Percentiles rank a stretch among this genome's conserved stretches.
These are phyloP conservation scores for Sphenodon punctatus DNA, from an alignment of 2,797 vertebrate species.

Conservation along the genomic window DNA sequence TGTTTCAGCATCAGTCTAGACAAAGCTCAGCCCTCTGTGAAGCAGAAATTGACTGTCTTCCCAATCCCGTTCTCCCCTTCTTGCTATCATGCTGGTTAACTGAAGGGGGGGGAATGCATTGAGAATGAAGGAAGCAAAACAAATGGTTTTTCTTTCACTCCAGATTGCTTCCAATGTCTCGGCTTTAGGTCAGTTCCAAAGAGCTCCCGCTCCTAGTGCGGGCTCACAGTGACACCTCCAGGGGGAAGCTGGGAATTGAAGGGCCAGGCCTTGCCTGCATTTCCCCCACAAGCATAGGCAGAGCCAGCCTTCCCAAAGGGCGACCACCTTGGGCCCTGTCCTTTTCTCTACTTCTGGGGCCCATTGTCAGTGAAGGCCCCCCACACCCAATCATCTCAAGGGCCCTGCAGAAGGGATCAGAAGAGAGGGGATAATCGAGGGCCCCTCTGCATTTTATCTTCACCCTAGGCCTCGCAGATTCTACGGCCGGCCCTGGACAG, in stretches of 20 bases:
- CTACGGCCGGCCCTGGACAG: too few species aligned
- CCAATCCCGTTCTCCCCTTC: neutral
- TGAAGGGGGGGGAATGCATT: constrained; percentile 1
- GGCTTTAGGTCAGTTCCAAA: neutral
- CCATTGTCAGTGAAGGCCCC: too few species aligned
- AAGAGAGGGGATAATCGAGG: too few species aligned
- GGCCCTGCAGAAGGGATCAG: too few species aligned
- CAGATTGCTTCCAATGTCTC: neutral
- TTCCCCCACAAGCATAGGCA: neutral
- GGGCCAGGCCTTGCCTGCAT: neutral
- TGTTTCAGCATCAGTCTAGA: neutral
- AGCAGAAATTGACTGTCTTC: neutral
- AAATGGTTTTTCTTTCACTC: neutral
- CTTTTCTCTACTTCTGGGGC: too few species aligned
- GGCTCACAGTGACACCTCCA: neutral
- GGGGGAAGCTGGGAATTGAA: neutral
- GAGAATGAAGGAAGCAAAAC: neutral
- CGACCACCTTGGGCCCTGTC: too few species aligned
- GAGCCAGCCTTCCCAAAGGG: neutral
- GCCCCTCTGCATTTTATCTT: too few species aligned
- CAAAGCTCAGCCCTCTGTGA: neutral
- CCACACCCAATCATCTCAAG: too few species aligned
- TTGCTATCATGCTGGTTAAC: neutral
- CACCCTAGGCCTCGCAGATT: too few species aligned
- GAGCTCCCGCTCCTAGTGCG: neutral